Percentiles rank a stretch among this genome's conserved stretches.
phyloP scores from a whole-genome alignment of 2,113 vertebrate species.

The Tiliqua scincoides region DNA sequence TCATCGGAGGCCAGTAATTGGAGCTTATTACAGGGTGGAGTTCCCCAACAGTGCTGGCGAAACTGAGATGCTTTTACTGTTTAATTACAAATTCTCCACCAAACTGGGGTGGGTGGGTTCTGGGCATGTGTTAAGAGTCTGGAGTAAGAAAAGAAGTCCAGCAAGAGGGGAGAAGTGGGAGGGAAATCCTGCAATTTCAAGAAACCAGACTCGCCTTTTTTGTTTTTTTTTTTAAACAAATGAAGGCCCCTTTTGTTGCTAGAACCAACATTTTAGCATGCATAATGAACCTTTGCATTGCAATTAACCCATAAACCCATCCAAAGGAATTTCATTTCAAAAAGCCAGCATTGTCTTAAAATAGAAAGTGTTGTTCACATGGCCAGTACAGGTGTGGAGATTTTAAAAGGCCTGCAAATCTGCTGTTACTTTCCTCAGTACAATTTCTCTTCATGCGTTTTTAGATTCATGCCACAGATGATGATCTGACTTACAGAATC shows the following conservation, averaged over 20 bases:
- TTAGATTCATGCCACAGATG: neutral
- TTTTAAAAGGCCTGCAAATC: slow-evolving; percentile 22
- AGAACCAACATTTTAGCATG: slow-evolving; percentile 67
- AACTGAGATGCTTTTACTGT: slow-evolving; percentile 83
- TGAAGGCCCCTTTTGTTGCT: slow-evolving; percentile 65
- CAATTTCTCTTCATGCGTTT: neutral
- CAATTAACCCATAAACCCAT: slow-evolving; percentile 67
- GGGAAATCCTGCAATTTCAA: slow-evolving; percentile 66
- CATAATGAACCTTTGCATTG: slow-evolving; percentile 67
- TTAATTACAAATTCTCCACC: slow-evolving; percentile 82
- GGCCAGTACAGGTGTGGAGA: slow-evolving; percentile 27
- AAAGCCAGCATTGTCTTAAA: slow-evolving; percentile 49
- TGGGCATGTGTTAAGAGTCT: neutral
- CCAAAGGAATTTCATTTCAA: slow-evolving; percentile 55
- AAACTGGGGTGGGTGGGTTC: slow-evolving; percentile 55
- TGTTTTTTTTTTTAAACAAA: slow-evolving; percentile 59
- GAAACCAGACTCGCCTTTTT: slow-evolving; percentile 68
- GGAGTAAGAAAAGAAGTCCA: slow-evolving; percentile 56
- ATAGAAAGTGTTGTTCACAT: slow-evolving; percentile 58
- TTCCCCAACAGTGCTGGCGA: slow-evolving; percentile 81
- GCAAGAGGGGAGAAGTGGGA: slow-evolving; percentile 63
- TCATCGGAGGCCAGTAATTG: slow-evolving; percentile 84
- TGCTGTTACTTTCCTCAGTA: neutral
- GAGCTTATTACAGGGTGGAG: slow-evolving; percentile 83
- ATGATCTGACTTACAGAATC: neutral